Base-by-base conservation (phyloP, 2,888 invertebrate genomes). In the Hypercompe scribonia region DNA sequence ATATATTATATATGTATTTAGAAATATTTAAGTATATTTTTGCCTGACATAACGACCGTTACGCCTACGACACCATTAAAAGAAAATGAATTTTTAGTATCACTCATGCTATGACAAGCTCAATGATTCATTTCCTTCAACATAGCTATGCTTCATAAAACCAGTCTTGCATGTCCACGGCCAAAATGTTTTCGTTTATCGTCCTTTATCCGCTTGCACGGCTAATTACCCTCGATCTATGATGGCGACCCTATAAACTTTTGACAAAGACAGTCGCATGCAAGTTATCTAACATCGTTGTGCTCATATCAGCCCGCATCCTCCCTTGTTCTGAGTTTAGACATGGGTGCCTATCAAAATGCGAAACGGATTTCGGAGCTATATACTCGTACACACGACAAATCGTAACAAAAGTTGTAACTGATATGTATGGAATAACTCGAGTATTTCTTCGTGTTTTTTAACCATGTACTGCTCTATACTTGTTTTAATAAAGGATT, bases 291-390 rank as follows among this genome's bases (percentile, higher is more conserved):
- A 69, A 50, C 68, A 68, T 67, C 75, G 72, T 67, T 70, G 33
- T 71, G 61, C 69, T 75, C 75, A 73, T 85, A 81, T 85, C 84
- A 76, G 74, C 84, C 82, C 80, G 81, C 79, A 82, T 84, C 74
- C 71, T 72, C 77, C 75, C 74, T 71, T 72, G 75, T 72, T 54
- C 54, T 63, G 68, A 72, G 61, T 69, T 68, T 28, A 65, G 65
- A 54, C 54, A 50, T 10, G 72, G n/a, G 50, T 36, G n/a, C 58
- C 18, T 42, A 58, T 65, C 65, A 65, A 31, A 68, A 73, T 65
- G 50, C 54, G 10, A 33, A 58, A 8, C 31, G 4, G 5, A 31
- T 31, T 61, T 61, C 5, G 61, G 31, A 15, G 18, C 13, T 8
- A 18, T 61, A 61, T 31, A 61, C 31, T 18, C 31, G 61, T 61